Evolutionary conservation across 2,888 invertebrate species (phyloP).

Genomic region (Halocaridina rubra): DNA sequence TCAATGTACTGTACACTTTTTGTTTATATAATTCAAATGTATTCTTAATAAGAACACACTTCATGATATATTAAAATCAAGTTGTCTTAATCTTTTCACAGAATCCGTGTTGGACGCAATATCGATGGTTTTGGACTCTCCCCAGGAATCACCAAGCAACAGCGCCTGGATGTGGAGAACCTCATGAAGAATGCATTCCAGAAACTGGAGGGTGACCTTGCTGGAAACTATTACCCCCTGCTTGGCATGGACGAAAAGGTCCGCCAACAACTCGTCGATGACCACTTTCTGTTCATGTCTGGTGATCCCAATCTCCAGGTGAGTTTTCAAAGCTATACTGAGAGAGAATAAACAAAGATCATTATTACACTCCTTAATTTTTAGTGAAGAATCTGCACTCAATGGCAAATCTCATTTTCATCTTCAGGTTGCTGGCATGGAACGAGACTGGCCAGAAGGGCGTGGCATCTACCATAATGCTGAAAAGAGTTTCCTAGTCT

Average conservation of each 20-base stretch:
- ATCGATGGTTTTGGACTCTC: slow-evolving; percentile 50
- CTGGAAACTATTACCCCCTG: slow-evolving; percentile 69
- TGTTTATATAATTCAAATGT: no score
- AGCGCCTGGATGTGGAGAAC: slow-evolving; percentile 39
- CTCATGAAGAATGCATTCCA: slow-evolving; percentile 40
- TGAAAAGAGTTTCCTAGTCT: slow-evolving; percentile 70
- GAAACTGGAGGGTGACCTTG: slow-evolving; percentile 67
- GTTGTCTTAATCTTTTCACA: not conserved
- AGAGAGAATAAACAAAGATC: no score
- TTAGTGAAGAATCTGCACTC: no score
- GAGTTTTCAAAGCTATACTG: slow-evolving; percentile 11
- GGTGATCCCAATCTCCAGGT: not conserved
- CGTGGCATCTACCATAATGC: slow-evolving; percentile 72
- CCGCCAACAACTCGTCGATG: slow-evolving; percentile 69
- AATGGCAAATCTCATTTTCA: no score
- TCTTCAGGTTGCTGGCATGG: slow-evolving; percentile 67
- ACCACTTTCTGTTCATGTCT: slow-evolving; percentile 69
- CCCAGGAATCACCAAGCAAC: slow-evolving; percentile 49
- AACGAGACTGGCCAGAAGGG: slow-evolving; percentile 72
- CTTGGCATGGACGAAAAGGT: slow-evolving; percentile 69
- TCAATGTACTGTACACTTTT: no score
- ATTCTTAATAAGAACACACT: no score
- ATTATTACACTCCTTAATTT: no score
- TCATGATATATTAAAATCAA: not conserved
- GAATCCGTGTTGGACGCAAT: slow-evolving; percentile 45